Conservation (phyloP, 2,113 vertebrate species). For the Prinia subflava region DNA sequence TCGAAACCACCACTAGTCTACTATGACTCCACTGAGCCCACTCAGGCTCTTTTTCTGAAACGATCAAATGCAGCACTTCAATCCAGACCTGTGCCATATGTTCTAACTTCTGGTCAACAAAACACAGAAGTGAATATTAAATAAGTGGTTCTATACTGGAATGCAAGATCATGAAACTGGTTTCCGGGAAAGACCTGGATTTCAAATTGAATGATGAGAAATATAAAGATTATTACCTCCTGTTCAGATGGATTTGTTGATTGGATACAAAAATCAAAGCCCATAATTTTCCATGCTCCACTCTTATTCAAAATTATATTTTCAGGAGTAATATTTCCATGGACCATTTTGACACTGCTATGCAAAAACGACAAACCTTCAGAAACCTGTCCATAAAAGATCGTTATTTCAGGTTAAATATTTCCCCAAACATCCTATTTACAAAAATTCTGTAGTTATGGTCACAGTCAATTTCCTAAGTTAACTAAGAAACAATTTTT, state of each 20-base stretch:
- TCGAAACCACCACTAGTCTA: not conserved
- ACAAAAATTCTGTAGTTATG: not conserved
- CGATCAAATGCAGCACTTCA: not conserved
- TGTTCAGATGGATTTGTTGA: slow-evolving; percentile 90
- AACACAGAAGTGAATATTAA: not conserved
- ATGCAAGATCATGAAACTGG: not conserved
- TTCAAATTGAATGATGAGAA: not conserved
- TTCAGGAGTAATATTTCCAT: slow-evolving; percentile 91
- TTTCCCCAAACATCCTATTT: not conserved
- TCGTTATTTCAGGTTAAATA: not conserved
- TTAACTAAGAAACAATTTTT: not conserved
- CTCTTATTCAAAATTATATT: slow-evolving; percentile 98
- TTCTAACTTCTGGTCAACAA: not conserved
- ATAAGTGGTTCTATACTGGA: not conserved
- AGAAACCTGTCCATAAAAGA: slow-evolving; percentile 80
- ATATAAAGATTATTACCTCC: slow-evolving; percentile 76
- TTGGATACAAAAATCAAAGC: slow-evolving; percentile 96
- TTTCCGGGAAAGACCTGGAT: not conserved
- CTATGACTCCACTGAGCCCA: not conserved
- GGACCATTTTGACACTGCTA: slow-evolving; percentile 97
- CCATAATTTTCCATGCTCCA: slow-evolving; percentile 99
- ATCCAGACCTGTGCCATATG: not conserved
- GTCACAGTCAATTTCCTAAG: not conserved
- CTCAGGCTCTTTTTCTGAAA: not conserved
- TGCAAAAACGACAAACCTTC: slow-evolving; percentile 97